A percentile compares a stretch with the other conserved stretches of the same genome.
Conservation (phyloP, 2,797 vertebrate species). For the Aplochiton taeniatus region DNA sequence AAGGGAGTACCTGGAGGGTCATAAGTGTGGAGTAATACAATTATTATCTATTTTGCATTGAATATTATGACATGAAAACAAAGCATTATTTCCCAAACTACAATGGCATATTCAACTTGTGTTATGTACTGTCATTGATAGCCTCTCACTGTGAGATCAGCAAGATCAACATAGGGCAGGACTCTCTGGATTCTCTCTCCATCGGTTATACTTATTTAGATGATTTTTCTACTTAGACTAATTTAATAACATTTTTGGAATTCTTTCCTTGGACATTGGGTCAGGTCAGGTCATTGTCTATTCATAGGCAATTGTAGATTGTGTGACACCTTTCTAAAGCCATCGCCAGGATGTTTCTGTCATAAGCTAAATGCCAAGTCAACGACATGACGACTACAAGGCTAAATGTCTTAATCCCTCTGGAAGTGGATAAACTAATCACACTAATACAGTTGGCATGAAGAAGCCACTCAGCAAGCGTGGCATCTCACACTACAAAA, state of each 20-base stretch:
- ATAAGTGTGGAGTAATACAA: too few species aligned
- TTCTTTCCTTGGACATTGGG: slow-evolving; percentile 36
- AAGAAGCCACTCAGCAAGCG: slow-evolving; percentile 27
- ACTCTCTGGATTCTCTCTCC: too few species aligned
- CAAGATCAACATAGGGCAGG: too few species aligned
- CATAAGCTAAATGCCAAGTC: slow-evolving; percentile 44
- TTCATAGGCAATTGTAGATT: slow-evolving; percentile 58
- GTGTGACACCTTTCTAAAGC: slow-evolving; percentile 66
- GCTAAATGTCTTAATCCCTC: slow-evolving; percentile 31
- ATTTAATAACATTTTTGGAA: slow-evolving; percentile 62
- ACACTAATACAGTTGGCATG: slow-evolving; percentile 3
- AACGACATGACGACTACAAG: slow-evolving; percentile 37
- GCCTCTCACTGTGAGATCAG: too few species aligned
- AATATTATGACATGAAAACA: too few species aligned
- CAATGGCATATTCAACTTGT: too few species aligned
- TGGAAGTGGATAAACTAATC: slow-evolving; percentile 33
- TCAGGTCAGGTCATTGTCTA: slow-evolving; percentile 51
- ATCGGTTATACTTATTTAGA: slow-evolving; percentile 27
- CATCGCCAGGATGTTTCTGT: slow-evolving; percentile 56
- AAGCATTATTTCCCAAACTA: too few species aligned
- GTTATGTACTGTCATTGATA: too few species aligned
- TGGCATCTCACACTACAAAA: slow-evolving; percentile 30
- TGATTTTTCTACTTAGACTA: slow-evolving; percentile 37
- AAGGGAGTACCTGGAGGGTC: slow-evolving; percentile 88
- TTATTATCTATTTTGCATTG: too few species aligned